Evolutionary conservation across 1,140 invertebrate genomes (phyloP), one percentile per base, ranked within the genome.

Genomic region (Nomia melanderi): DNA sequence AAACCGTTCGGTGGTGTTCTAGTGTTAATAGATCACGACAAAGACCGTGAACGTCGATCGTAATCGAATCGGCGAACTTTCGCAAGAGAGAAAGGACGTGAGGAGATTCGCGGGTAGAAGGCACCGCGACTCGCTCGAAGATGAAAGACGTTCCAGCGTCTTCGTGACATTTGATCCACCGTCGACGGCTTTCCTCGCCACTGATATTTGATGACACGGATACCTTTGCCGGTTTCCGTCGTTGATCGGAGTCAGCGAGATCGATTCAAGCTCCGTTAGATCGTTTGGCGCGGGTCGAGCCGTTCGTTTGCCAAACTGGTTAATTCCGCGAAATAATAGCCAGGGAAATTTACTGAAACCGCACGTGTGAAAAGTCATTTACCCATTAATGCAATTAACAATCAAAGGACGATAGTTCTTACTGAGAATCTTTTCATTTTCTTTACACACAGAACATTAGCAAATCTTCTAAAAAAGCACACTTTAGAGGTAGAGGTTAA

Each of bases 71-170:
- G 80, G 44, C 53, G 33, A 47, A 25, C 71, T 83, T 79, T 83
- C 73, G 79, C 70, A 84, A 84, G 62, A 82, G 85, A 78, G 84
- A 86, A 86, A 85, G 84, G 81, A 86, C 56, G 65, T 17, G 20
- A n/a, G n/a, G n/a, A n/a, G n/a, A 50, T 50, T 50, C 47, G 47
- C 47, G 47, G 47, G 47, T 50, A n/a, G 6, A n/a, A 14, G 14
- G 1, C 41, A 14, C 14, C 2, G 82, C 83, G 86, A 82, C 54
- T 79, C 82, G 78, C 59, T 85, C 53, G 31, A 56, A 57, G 54
- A 79, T 69, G 36, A 41, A 73, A 77, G 66, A 82, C 20, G 82
- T 53, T 79, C 67, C 23, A 63, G 41, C 64, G 70, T 70, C 79
- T 73, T 80, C 66, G 71, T 85, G 83, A 85, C 83, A 85, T 85